Evolutionary conservation across 2,113 vertebrate species (phyloP).

Genomic region (Vanacampus margaritifer): DNA sequence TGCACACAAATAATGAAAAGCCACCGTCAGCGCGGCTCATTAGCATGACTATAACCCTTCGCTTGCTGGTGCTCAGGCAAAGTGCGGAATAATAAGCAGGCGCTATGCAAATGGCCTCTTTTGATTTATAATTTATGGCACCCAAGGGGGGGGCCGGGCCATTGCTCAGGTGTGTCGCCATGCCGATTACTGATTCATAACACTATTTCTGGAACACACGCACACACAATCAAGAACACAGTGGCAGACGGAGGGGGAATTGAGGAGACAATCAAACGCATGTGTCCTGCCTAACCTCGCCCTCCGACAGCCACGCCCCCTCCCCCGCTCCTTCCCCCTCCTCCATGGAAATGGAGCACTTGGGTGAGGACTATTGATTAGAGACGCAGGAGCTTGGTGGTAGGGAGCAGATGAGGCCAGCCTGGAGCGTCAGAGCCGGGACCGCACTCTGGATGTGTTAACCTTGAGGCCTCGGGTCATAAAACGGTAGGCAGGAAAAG

Average conservation of each 20-base stretch:
- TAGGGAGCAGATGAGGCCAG: conserved; percentile 72
- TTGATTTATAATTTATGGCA: conserved; percentile 83
- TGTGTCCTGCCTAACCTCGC: conserved; percentile 60
- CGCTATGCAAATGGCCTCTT: conserved; percentile 76
- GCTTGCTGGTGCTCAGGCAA: conserved; percentile 64
- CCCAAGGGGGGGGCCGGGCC: conserved; percentile 72
- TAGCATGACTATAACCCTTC: conserved; percentile 74
- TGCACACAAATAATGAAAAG: conserved; percentile 71
- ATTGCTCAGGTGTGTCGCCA: conserved; percentile 80
- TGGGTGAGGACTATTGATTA: conserved; percentile 76
- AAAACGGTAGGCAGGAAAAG: conserved; percentile 15
- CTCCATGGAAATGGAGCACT: conserved; percentile 75
- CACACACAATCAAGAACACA: conserved; percentile 45
- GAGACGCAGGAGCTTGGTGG: conserved; percentile 64
- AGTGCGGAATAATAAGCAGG: conserved; percentile 74
- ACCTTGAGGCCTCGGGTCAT: conserved; percentile 40
- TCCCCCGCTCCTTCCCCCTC: conserved; percentile 43
- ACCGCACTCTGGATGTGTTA: conserved; percentile 52
- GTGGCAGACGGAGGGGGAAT: conserved; percentile 68
- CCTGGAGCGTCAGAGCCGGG: conserved; percentile 49
- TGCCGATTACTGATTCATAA: conserved; percentile 79
- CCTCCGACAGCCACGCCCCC: conserved; percentile 25
- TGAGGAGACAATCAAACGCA: conserved; percentile 78
- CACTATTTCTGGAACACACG: conserved; percentile 55
- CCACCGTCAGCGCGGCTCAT: conserved; percentile 74